Base-by-base conservation (phyloP, 2,888 invertebrate genomes). In the Lomographa bimaculata region DNA sequence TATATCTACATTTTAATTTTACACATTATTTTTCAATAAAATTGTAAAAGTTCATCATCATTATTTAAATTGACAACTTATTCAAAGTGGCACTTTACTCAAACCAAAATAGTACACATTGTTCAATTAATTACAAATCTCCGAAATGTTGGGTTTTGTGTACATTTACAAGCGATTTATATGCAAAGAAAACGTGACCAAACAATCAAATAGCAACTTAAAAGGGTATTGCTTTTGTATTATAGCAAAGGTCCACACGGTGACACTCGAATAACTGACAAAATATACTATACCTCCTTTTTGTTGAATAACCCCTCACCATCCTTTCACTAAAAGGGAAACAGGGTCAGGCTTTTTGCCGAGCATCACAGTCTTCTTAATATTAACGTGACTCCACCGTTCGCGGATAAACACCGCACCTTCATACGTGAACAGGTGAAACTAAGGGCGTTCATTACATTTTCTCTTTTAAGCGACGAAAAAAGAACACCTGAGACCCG, bases 151-250 rank as follows among this genome's bases (percentile, higher is more conserved):
- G 47, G 57, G 54, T 52, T 38, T n/a, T 45, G 50, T 43, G 51
- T 51, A 53, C 60, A 59, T 60, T 64, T 65, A 57, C 60, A 62
- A 16, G 25, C 29, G 14, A 62, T 71, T 73, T 74, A 67, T 63
- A 60, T 64, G 64, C 60, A 43, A 52, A 43, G 43, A 56, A 54
- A 58, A 66, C 66, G 67, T 71, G 67, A 67, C 70, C 65, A 67
- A 60, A 66, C 63, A 71, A 73, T 72, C 69, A 70, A 67, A 63
- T 46, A 39, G 49, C 43, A 60, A 55, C 60, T 63, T 65, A 66
- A 72, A 75, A 77, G 68, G 73, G 67, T 61, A 51, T 44, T 46
- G 21, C 64, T 71, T 74, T 73, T 73, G 67, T 67, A 68, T 64
- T 68, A 55, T 43, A 42, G 54, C 53, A 57, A 60, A 64, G 58